Evolutionary conservation across 1,140 invertebrate genomes (phyloP).

Genomic region (Carposina sasakii): DNA sequence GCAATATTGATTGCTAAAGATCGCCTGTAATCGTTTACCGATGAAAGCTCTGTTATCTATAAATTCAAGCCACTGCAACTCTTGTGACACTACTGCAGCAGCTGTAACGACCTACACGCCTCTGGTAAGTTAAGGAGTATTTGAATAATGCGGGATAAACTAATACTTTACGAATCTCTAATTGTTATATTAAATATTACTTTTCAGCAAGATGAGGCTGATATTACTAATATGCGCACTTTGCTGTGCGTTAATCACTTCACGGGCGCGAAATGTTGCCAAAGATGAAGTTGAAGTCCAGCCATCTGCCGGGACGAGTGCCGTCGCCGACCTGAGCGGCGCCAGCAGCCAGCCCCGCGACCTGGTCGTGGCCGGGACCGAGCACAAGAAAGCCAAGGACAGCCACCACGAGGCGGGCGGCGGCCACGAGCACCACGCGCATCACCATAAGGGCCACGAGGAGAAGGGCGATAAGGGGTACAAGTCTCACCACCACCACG

Average conservation of each 20-base stretch:
- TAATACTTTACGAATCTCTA: slow-evolving; percentile 2
- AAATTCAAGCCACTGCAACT: slow-evolving; percentile 54
- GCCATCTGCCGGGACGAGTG: slow-evolving; percentile 10
- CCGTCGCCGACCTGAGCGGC: slow-evolving; percentile 17
- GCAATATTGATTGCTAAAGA: slow-evolving; percentile 62
- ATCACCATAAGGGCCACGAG: slow-evolving; percentile 77
- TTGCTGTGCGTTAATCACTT: slow-evolving; percentile 32
- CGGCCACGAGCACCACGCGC: slow-evolving; percentile 76
- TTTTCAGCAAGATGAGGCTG: slow-evolving; percentile 54
- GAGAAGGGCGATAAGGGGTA: slow-evolving; percentile 81
- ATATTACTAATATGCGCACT: slow-evolving; percentile 39
- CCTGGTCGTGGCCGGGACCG: slow-evolving; percentile 66
- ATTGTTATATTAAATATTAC: slow-evolving; percentile 9
- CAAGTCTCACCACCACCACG: slow-evolving; percentile 78
- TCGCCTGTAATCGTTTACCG: slow-evolving; percentile 52
- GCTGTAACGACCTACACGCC: slow-evolving; percentile 32
- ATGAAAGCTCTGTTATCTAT: slow-evolving; percentile 65
- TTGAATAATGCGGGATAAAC: too few species aligned
- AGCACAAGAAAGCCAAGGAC: slow-evolving; percentile 66
- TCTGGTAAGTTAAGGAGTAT: slow-evolving; percentile 17
- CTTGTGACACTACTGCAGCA: slow-evolving; percentile 46
- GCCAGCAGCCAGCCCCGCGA: slow-evolving; percentile 46
- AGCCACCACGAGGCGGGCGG: slow-evolving; percentile 75
- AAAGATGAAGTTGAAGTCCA: slow-evolving; percentile 1
- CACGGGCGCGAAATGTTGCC: slow-evolving; percentile 41